Evolutionary conservation across 2,888 invertebrate genomes (phyloP).

Genomic region (Phymatocera aterrima): DNA sequence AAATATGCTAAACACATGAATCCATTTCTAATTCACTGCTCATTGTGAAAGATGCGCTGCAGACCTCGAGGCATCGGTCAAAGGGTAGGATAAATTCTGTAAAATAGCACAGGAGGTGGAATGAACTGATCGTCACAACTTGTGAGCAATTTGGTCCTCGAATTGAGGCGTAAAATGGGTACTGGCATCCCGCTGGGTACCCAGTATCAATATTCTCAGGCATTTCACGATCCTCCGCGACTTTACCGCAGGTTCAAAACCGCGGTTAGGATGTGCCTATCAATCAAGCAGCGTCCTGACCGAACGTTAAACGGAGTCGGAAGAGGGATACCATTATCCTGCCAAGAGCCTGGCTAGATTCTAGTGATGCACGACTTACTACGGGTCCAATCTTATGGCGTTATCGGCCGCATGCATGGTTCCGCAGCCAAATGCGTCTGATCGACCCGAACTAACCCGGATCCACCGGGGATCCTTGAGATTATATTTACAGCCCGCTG

Average conservation of each 20-base stretch:
- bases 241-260: constrained; percentile 42
- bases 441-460: constrained; percentile 45
- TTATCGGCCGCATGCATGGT: constrained; percentile 39
- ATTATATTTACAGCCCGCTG: constrained; percentile 1
- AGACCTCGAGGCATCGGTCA: no score
- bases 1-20: no score
- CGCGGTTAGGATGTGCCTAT: constrained; percentile 65
- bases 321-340: constrained; percentile 70
- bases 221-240: constrained; percentile 41
- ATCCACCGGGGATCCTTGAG: constrained; percentile 11
- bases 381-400: constrained; percentile 38
- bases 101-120: no score
- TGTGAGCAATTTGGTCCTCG: no score
- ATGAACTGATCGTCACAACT: no score
- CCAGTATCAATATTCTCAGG: neutral
- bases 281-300: constrained; percentile 68
- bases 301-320: constrained; percentile 64
- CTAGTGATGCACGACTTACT: constrained; percentile 71
- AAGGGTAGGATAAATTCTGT: no score
- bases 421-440: constrained; percentile 31
- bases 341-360: constrained; percentile 63
- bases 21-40: no score
- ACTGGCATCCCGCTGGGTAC: neutral
- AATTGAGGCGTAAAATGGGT: no score
- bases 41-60: no score